Conservation (phyloP, 2,113 vertebrate species). For the Anguilla japonica region DNA sequence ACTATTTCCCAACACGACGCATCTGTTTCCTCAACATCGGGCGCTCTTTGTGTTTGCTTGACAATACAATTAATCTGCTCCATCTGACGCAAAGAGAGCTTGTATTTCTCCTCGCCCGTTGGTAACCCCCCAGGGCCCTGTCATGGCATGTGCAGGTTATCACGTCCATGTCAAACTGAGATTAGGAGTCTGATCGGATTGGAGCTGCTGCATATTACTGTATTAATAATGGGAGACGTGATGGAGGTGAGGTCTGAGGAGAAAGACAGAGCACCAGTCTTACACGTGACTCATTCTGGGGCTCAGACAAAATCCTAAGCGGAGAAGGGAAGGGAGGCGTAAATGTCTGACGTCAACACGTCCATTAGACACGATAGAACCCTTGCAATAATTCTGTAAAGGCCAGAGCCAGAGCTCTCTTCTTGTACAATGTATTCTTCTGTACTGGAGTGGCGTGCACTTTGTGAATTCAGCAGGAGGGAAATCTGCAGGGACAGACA, state of each 20-base stretch:
- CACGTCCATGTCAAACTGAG: not conserved
- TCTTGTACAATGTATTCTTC: not conserved
- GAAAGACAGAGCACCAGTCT: not conserved
- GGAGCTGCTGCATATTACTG: not conserved
- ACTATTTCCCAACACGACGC: too few relatives aligned
- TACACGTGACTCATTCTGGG: not conserved
- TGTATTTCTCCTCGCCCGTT: not conserved
- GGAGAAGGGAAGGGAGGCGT: not conserved
- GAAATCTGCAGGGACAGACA: not conserved
- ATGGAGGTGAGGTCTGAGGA: not conserved
- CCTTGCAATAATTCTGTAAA: not conserved
- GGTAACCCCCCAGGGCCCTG: not conserved
- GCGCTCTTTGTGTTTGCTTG: too few relatives aligned
- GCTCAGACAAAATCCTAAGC: not conserved
- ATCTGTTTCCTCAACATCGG: too few relatives aligned
- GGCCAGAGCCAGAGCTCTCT: not conserved
- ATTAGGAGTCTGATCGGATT: slow-evolving; percentile 5
- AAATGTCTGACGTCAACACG: not conserved
- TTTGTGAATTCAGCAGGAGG: not conserved
- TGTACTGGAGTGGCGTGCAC: not conserved
- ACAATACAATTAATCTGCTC: too few relatives aligned
- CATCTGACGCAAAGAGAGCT: too few relatives aligned
- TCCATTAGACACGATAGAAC: not conserved
- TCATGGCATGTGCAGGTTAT: not conserved
- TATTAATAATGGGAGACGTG: not conserved